Conservation (phyloP, 2,797 vertebrate species). For the Gymnothorax javanicus region DNA sequence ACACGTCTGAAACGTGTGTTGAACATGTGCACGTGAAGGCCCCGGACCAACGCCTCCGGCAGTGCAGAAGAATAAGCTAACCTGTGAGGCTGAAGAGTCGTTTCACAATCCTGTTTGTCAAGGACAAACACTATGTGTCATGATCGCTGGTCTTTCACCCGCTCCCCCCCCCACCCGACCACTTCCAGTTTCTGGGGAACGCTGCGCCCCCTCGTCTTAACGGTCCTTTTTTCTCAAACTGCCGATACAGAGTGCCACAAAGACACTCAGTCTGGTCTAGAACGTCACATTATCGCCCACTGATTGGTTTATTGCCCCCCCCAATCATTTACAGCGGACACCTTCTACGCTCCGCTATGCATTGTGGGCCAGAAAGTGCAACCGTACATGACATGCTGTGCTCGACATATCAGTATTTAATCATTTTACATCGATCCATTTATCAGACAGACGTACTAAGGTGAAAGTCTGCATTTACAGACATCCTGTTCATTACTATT, state of each 20-base stretch:
- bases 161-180: background rate
- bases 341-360: background rate
- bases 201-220: background rate
- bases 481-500: background rate
- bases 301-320: background rate
- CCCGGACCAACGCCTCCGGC: background rate
- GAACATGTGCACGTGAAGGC: background rate
- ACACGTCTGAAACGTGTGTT: background rate
- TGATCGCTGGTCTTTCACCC: background rate
- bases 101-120: constrained; percentile 29
- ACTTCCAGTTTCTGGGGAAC: background rate
- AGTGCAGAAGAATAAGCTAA: background rate
- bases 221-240: background rate
- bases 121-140: constrained; percentile 27
- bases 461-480: background rate
- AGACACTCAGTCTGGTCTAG: background rate
- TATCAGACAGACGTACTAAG: background rate
- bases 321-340: background rate
- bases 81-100: background rate
- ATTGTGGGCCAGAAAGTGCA: background rate
- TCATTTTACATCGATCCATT: background rate
- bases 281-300: too few species aligned
- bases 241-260: background rate
- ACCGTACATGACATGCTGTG: background rate
- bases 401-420: background rate